Base-by-base conservation (phyloP, 2,797 vertebrate species). In the Antrozous pallidus region DNA sequence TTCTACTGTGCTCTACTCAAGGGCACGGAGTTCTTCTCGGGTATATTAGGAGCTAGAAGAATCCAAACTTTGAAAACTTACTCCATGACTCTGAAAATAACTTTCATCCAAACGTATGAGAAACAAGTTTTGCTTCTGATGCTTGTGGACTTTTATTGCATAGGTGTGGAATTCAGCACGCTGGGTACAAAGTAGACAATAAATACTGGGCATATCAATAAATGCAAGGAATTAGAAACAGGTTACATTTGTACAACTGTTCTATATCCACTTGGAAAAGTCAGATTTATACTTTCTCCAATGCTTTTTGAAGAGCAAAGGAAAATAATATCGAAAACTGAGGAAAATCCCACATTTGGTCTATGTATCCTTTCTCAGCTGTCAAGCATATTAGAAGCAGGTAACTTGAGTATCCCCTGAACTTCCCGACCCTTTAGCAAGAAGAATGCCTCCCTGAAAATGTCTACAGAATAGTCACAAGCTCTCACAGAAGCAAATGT, bases 1-100 rank as follows among this genome's bases (percentile, higher is more conserved):
- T n/a, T n/a, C 51, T 22, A 20, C 3, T 1, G 20, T 5, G 40
- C 28, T 56, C 61, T 33, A 51, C 45, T n/a, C 42, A 18, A 75
- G 33, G 17, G 2, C 13, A 22, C 36, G 5, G 51, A 8, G 38
- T 65, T 92, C 67, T 82, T 36, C 36, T 31, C 14, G 8, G 20
- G 61, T 26, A 20, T 24, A 65, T 47, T 16, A 82, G 9, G 17
- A 79, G 42, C 28, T 13, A 56, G 16, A 73, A 54, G 49, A 63
- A 90, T 73, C 26, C 38, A 58, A 18, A n/a, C 61, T 95, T 77
- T 88, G 22, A 84, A 87, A 94, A 90, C 11, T 58, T 84, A 22
- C 49, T 36, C 65, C 16, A 14, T 33, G 69, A 40, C 33, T 26
- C 63, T 67, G 38, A 70, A 93, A 91, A 88, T 16, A 36, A 69